Conservation (phyloP, 2,797 vertebrate species). For the Schizothorax lantsangensis region DNA sequence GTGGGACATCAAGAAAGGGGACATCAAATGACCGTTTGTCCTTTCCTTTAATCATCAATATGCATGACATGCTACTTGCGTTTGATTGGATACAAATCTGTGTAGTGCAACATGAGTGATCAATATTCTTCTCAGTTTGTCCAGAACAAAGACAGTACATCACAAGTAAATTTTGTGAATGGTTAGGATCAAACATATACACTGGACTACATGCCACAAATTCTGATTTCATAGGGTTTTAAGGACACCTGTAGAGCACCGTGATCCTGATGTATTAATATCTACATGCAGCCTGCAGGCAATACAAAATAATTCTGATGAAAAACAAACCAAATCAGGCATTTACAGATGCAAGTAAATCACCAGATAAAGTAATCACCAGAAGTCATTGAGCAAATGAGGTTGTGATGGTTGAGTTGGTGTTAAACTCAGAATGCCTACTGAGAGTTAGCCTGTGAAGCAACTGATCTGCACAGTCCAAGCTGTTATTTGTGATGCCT, state of each 20-base stretch:
- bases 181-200: not conserved
- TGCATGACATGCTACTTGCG: not conserved
- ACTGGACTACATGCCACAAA: not conserved
- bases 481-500: slow-evolving; percentile 1
- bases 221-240: not conserved
- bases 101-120: not conserved
- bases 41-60: not conserved
- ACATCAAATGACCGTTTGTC: not conserved
- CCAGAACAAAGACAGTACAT: not conserved
- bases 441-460: not conserved
- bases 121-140: not conserved
- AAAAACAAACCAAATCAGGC: slow-evolving; percentile 4
- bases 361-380: not conserved
- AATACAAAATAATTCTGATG: slow-evolving; percentile 11
- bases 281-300: not conserved
- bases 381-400: not conserved
- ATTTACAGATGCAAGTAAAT: not conserved
- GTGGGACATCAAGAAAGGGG: not conserved
- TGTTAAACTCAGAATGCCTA: slow-evolving; percentile 10
- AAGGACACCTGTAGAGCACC: not conserved
- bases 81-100: not conserved
- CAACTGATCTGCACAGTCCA: slow-evolving; percentile 10
- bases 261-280: slow-evolving; percentile 8
- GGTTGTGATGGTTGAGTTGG: slow-evolving; percentile 12
- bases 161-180: too few relatives aligned